Conservation (phyloP, 1,140 invertebrate species). For the Drosophila ogumai region DNA sequence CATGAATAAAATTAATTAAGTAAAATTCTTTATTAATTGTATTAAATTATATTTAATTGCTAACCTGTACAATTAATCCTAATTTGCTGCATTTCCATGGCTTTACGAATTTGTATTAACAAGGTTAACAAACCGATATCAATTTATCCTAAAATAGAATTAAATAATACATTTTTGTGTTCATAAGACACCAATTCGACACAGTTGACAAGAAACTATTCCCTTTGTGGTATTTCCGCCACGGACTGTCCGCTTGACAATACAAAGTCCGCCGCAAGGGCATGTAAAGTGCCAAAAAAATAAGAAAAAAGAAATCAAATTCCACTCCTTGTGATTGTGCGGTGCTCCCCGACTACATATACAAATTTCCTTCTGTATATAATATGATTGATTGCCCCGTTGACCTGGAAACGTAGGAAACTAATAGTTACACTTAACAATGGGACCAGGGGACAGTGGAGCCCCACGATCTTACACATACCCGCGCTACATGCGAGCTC, state of each 20-base stretch:
- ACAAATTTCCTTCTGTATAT: conserved; percentile 78
- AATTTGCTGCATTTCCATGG: too few species aligned
- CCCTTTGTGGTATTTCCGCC: conserved; percentile 17
- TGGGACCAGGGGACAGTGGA: conserved; percentile 52
- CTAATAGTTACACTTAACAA: conserved; percentile 83
- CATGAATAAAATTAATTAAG: too few species aligned
- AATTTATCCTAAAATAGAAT: conserved; percentile 3
- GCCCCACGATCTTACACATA: conserved; percentile 2
- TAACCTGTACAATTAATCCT: too few species aligned
- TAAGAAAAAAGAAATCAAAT: conserved; percentile 24
- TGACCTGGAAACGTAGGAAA: conserved; percentile 78
- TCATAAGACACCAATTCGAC: conserved; percentile 6
- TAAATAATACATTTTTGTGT: background rate
- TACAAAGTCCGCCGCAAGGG: conserved; percentile 45
- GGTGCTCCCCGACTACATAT: conserved; percentile 37
- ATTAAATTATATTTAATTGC: too few species aligned
- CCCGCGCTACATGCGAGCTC: conserved; percentile 6
- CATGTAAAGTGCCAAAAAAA: conserved; percentile 49
- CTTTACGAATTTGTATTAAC: too few species aligned
- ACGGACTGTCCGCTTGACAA: conserved; percentile 28
- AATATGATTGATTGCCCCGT: conserved; percentile 82
- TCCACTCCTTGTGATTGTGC: conserved; percentile 48
- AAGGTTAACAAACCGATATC: background rate
- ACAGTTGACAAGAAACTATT: conserved; percentile 28
- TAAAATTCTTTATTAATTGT: too few species aligned